Evolutionary conservation across 2,888 invertebrate species (phyloP).

Genomic region (Cerastis rubricosa): DNA sequence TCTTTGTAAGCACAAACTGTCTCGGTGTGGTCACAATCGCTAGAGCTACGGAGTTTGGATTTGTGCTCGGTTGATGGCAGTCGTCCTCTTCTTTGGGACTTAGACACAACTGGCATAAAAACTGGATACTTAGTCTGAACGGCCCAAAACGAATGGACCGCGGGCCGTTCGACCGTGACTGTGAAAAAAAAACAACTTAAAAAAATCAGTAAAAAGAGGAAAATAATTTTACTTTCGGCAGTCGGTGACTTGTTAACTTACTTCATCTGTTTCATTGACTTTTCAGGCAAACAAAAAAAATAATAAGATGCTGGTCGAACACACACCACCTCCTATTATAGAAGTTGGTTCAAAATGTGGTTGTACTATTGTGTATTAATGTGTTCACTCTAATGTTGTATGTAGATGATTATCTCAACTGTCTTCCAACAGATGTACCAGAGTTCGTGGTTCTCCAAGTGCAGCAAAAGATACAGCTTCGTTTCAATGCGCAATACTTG

Average conservation of each 20-base stretch:
- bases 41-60: background rate
- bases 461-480: constrained; percentile 84
- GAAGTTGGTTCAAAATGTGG: background rate
- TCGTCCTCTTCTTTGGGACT: background rate
- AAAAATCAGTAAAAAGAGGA: too few relatives aligned
- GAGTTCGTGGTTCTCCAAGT: constrained; percentile 94
- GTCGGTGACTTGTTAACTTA: too few relatives aligned
- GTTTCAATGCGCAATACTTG: constrained; percentile 91
- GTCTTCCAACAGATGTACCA: constrained; percentile 92
- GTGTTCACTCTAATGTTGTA: background rate
- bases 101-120: background rate
- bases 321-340: too few relatives aligned
- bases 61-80: background rate
- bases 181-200: too few relatives aligned
- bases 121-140: too few relatives aligned
- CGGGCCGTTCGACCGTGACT: too few relatives aligned
- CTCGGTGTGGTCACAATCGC: background rate
- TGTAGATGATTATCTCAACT: background rate
- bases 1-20: background rate
- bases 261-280: too few relatives aligned
- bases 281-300: too few relatives aligned
- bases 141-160: too few relatives aligned
- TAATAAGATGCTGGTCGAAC: too few relatives aligned
- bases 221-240: too few relatives aligned
- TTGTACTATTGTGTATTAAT: background rate